Percentiles rank a stretch among this genome's conserved stretches.
Conservation (phyloP, 1,140 invertebrate genomes). For the Pseudobourletiella spinata region DNA sequence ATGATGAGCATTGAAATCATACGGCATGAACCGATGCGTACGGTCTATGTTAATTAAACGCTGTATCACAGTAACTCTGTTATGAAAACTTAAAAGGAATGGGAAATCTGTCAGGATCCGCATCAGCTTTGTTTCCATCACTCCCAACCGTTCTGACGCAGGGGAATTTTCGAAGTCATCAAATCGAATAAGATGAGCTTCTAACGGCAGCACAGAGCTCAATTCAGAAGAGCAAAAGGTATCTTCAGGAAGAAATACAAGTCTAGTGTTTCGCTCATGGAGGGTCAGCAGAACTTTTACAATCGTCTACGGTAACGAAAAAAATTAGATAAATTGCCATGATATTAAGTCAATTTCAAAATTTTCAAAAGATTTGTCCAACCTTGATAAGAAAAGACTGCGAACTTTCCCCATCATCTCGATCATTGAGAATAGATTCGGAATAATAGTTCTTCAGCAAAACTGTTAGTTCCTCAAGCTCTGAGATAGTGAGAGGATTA, state of each 20-base stretch:
- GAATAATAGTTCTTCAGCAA: not conserved
- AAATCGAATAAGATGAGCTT: slow-evolving; percentile 20
- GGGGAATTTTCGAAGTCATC: slow-evolving; percentile 3
- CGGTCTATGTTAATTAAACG: slow-evolving; percentile 62
- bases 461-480: not conserved
- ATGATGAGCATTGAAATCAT: slow-evolving; percentile 64
- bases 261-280: slow-evolving; percentile 28
- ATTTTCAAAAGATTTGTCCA: too few species aligned
- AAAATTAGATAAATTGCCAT: too few species aligned
- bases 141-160: slow-evolving; percentile 50
- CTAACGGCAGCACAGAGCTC: slow-evolving; percentile 12
- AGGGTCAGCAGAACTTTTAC: slow-evolving; percentile 12
- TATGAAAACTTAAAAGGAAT: slow-evolving; percentile 83
- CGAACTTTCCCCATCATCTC: slow-evolving; percentile 39
- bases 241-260: slow-evolving; percentile 22
- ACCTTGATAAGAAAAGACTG: not conserved
- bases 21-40: slow-evolving; percentile 55
- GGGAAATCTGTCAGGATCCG: slow-evolving; percentile 85
- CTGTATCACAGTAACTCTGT: slow-evolving; percentile 77
- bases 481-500: slow-evolving; percentile 2
- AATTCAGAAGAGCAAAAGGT: slow-evolving; percentile 34
- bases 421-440: slow-evolving; percentile 33
- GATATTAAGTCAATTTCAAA: too few species aligned
- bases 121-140: slow-evolving; percentile 75
- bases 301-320: not conserved